Evolutionary conservation across 2,888 invertebrate species (phyloP), one percentile per base, ranked within the genome.

Genomic region (Allygus modestus): DNA sequence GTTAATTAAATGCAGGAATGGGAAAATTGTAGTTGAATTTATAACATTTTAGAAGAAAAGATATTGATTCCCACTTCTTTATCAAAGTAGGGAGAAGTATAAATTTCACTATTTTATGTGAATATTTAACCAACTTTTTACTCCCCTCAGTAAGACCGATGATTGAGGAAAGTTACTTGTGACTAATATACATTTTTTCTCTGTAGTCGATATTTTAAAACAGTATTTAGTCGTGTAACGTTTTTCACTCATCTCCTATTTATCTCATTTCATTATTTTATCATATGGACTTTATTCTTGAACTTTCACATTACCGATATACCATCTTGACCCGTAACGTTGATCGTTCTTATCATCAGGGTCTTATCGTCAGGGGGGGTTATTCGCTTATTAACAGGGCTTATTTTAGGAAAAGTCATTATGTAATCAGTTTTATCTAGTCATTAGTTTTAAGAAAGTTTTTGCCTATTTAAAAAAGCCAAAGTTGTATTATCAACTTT

Each of bases 221-320:
- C 65, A 65, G 65, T 65, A 65, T 65, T 54, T 54, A 28, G 28
- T 65, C 65, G 28, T 65, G 12, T 23, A 23, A 31, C 28, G 0
- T 28, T 54, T 65, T 65, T n/a, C 65, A 31, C 12, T 65, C 58
- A 58, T 58, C 31, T 31, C 15, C 31, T 65, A 65, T 65, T 65
- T 65, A 65, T 65, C 28, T 65, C 65, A 65, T 65, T 65, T 65
- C 65, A 65, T 31, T 65, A 65, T 31, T 28, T 23, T 17, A 65
- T 65, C 65, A 65, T 28, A 31, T 65, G 65, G 65, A 65, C 65
- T 65, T 65, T 65, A 31, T 31, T 65, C 65, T 23, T 65, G 65
- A 65, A 65, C 65, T 65, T 65, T 65, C 65, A 65, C 65, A 65
- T 65, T 28, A 5, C 28, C 28, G 28, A 28, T 31, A 20, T 28